phyloP scores from a whole-genome alignment of 2,113 vertebrate species.

The Onychostoma macrolepis region DNA sequence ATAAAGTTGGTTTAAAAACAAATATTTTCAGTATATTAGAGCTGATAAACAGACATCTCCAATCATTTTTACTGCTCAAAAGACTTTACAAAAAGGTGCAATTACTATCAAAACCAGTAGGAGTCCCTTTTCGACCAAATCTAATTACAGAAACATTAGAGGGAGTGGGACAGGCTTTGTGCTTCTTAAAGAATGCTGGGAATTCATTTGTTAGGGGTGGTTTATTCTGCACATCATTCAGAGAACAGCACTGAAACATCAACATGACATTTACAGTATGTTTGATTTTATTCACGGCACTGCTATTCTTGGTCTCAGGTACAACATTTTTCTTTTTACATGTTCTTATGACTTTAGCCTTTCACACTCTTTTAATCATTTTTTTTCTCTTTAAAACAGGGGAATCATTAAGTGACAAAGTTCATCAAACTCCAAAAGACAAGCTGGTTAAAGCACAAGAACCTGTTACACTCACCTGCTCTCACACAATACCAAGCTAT shows the following conservation, averaged over 20 bases:
- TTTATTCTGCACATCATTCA: not conserved
- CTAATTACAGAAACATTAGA: not conserved
- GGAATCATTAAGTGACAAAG: slow-evolving; percentile 16
- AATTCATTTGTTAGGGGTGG: not conserved
- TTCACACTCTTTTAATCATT: no score
- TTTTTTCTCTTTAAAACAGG: not conserved
- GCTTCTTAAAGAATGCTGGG: not conserved
- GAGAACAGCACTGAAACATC: not conserved
- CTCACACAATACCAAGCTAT: slow-evolving; percentile 34
- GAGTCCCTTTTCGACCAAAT: not conserved
- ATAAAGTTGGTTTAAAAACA: no score
- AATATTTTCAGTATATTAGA: no score
- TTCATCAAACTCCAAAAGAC: slow-evolving; percentile 33
- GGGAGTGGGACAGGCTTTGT: not conserved
- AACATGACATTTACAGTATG: not conserved
- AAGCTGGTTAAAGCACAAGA: not conserved
- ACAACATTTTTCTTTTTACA: not conserved
- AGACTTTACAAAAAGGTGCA: no score
- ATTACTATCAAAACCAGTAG: not conserved
- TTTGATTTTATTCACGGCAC: not conserved
- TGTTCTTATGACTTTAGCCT: not conserved
- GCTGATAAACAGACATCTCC: not conserved
- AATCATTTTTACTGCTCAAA: not conserved
- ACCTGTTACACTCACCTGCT: slow-evolving; percentile 36
- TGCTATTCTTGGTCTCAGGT: not conserved